Percentiles rank a stretch among this genome's conserved stretches.
Conservation (phyloP, 2,797 vertebrate genomes). For the Pseudochirops corinnae region DNA sequence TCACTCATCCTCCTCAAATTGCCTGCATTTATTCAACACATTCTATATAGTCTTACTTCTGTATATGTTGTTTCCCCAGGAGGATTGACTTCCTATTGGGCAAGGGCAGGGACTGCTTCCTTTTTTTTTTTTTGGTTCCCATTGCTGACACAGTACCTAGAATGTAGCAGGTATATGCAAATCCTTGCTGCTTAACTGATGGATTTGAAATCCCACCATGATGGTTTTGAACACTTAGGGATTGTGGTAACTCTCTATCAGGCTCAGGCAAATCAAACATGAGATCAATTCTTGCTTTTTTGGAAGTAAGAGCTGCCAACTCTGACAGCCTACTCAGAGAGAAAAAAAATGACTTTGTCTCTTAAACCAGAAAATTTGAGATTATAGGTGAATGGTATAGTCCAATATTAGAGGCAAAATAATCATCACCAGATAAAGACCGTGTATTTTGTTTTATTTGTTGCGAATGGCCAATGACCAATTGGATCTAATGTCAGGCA, state of each 20-base stretch:
- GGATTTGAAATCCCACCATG: not conserved
- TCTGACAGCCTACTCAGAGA: not conserved
- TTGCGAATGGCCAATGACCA: not conserved
- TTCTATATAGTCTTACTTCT: not conserved
- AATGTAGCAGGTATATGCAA: not conserved
- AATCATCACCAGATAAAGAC: not conserved
- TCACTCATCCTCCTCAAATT: not conserved
- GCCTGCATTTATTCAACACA: not conserved
- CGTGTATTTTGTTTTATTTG: not conserved
- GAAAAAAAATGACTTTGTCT: not conserved
- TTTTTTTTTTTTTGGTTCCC: not conserved
- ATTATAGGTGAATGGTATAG: not conserved
- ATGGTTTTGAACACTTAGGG: not conserved
- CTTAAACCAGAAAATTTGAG: not conserved
- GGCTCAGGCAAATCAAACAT: not conserved
- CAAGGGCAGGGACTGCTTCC: not conserved
- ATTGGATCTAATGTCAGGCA: not conserved
- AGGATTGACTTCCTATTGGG: not conserved
- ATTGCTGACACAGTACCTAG: not conserved
- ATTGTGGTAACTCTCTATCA: not conserved
- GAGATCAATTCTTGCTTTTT: not conserved
- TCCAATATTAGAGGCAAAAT: conserved; percentile 9
- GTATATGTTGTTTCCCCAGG: not conserved
- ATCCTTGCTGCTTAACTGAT: not conserved
- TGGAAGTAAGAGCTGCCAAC: not conserved